Percentiles rank a stretch among this genome's conserved stretches.
These are phyloP conservation scores for Yoshiicerus persimilis DNA, from an alignment of 1,140 invertebrate species.

Conservation along the genomic window DNA sequence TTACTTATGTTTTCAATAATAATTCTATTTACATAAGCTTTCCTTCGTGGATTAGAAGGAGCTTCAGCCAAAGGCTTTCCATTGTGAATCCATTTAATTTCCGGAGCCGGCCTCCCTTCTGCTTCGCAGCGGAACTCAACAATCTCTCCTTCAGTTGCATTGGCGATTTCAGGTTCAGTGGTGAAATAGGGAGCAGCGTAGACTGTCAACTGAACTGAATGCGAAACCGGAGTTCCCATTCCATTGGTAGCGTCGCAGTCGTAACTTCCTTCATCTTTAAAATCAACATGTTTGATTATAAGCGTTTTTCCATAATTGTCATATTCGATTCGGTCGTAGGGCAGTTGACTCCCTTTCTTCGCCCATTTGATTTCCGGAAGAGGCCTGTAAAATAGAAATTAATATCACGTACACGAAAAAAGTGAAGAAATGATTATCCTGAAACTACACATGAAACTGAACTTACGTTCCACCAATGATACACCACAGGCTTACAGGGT, in stretches of 20 bases:
- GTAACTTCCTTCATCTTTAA: conserved; percentile 83
- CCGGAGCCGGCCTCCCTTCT: too few species aligned
- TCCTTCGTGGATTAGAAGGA: conserved; percentile 69
- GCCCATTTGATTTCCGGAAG: conserved; percentile 76
- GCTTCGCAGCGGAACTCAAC: too few species aligned
- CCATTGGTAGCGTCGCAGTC: conserved; percentile 91
- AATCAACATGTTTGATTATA: conserved; percentile 80
- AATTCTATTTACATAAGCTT: conserved; percentile 71
- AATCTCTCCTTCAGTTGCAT: too few species aligned
- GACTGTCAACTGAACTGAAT: too few species aligned
- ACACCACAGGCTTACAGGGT: conserved; percentile 79
- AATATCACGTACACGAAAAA: background rate
- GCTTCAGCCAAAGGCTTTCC: conserved; percentile 81
- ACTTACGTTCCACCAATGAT: conserved; percentile 87
- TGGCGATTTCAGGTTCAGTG: too few species aligned
- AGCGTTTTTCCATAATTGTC: conserved; percentile 88
- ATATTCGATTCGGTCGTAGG: conserved; percentile 73
- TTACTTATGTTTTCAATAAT: conserved; percentile 79
- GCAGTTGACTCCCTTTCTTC: conserved; percentile 67
- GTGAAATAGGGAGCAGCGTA: too few species aligned
- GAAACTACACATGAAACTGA: conserved; percentile 8
- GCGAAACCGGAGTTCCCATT: too few species aligned
- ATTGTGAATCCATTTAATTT: too few species aligned
- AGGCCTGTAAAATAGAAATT: background rate
- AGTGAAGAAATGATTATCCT: background rate